Percentiles rank a stretch among this genome's conserved stretches.
phyloP scores from a whole-genome alignment of 2,797 vertebrate species.

The Loris lydekkerianus region DNA sequence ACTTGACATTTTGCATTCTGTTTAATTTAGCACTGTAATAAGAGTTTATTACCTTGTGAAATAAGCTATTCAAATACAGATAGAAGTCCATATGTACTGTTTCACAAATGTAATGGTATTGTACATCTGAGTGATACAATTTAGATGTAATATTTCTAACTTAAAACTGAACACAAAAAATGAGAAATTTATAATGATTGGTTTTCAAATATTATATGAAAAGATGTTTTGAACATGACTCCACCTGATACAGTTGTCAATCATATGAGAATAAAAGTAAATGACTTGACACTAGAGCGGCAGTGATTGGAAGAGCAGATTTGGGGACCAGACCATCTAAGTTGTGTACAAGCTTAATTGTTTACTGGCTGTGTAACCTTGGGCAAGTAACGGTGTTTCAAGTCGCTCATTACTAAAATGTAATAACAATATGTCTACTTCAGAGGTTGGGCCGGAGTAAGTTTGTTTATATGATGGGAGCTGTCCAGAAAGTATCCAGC shows the following conservation, averaged over 20 bases:
- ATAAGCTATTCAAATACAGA: conserved; percentile 43
- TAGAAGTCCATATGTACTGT: neutral
- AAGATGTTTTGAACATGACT: conserved; percentile 28
- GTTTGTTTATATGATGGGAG: neutral
- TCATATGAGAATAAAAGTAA: conserved; percentile 37
- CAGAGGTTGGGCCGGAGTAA: neutral
- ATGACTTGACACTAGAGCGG: neutral
- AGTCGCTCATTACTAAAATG: neutral
- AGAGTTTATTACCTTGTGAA: conserved; percentile 38
- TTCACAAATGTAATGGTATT: conserved; percentile 44
- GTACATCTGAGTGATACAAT: neutral
- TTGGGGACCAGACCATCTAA: neutral
- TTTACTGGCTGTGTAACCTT: neutral
- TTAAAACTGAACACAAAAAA: conserved; percentile 5
- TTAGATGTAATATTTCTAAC: conserved; percentile 24
- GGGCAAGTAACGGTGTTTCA: neutral
- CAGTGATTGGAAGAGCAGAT: neutral
- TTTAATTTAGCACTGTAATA: conserved; percentile 45
- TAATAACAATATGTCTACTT: neutral
- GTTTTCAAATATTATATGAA: conserved; percentile 52
- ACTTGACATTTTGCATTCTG: conserved; percentile 64
- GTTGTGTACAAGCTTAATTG: neutral
- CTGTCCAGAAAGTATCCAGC: no score
- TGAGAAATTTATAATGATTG: neutral
- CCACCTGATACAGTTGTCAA: neutral